Evolutionary conservation across 2,113 vertebrate species (phyloP).

Genomic region (Morone chrysops): DNA sequence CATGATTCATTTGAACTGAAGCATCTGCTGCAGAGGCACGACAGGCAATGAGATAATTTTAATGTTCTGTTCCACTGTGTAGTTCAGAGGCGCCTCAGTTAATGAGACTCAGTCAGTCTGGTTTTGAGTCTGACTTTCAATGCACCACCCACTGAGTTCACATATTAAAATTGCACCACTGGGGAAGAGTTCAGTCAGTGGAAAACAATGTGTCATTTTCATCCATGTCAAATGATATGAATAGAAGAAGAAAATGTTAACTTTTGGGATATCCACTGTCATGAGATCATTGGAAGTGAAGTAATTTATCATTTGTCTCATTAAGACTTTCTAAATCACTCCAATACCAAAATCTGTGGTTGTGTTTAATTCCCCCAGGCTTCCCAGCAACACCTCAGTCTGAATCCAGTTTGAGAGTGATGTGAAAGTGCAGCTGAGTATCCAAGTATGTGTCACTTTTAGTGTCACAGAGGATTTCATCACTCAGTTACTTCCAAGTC

Average conservation of each 20-base stretch:
- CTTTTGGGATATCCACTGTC: constrained; percentile 4
- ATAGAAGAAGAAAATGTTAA: constrained; percentile 30
- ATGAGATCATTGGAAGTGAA: constrained; percentile 18
- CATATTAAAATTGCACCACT: constrained; percentile 48
- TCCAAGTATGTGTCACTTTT: constrained; percentile 7
- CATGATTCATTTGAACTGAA: constrained; percentile 45
- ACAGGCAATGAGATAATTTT: constrained; percentile 43
- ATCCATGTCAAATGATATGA: constrained; percentile 32
- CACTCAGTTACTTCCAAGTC: constrained; percentile 10
- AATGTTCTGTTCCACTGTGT: constrained; percentile 39
- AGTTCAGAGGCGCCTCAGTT: constrained; percentile 46
- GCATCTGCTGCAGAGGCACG: constrained; percentile 41
- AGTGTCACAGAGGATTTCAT: constrained; percentile 5
- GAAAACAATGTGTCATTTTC: constrained; percentile 56
- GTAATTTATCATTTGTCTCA: constrained; percentile 22
- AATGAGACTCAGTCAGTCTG: constrained; percentile 60
- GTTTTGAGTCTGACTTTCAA: constrained; percentile 56
- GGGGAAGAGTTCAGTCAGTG: constrained; percentile 27
- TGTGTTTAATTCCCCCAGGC: not conserved
- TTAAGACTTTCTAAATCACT: constrained; percentile 9
- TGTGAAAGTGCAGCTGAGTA: constrained; percentile 18
- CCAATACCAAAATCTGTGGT: constrained; percentile 10
- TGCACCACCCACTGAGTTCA: constrained; percentile 52
- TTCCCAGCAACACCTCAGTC: constrained; percentile 15
- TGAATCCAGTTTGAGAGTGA: constrained; percentile 19